Conservation (phyloP, 2,888 invertebrate species). For the Ochropleura leucogaster region DNA sequence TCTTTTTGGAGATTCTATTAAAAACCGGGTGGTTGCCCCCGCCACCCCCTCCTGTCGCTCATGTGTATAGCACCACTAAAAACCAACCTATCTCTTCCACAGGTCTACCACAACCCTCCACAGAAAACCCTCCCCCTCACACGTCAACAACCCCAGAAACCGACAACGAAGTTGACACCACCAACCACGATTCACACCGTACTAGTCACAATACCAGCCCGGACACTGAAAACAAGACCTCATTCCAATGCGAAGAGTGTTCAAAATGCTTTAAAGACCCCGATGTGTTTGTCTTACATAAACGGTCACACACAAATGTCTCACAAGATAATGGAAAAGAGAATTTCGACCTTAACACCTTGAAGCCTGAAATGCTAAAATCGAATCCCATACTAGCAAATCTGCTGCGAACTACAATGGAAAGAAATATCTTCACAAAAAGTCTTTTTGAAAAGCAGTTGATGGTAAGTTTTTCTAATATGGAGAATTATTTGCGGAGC, state of each 20-base stretch:
- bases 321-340: constrained; percentile 73
- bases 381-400: constrained; percentile 86
- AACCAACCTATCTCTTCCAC: neutral
- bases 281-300: constrained; percentile 83
- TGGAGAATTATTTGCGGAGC: constrained; percentile 81
- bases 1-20: no score
- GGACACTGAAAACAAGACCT: constrained; percentile 45
- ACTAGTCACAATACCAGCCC: constrained; percentile 45
- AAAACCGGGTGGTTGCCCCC: no score
- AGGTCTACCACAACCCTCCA: constrained; percentile 13
- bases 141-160: constrained; percentile 20
- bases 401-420: constrained; percentile 73
- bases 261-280: constrained; percentile 87
- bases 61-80: no score
- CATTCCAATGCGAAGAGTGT: constrained; percentile 82
- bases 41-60: no score
- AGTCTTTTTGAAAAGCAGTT: constrained; percentile 79
- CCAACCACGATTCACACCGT: constrained; percentile 23
- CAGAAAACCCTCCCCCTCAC: constrained; percentile 34
- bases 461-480: constrained; percentile 79
- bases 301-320: constrained; percentile 73
- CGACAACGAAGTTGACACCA: neutral
- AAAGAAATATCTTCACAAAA: constrained; percentile 69
- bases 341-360: constrained; percentile 71
- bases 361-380: constrained; percentile 76